A percentile compares a stretch with the other conserved stretches of the same genome.
phyloP scores from a whole-genome alignment of 2,113 vertebrate genomes.

The Aleadryas rufinucha region DNA sequence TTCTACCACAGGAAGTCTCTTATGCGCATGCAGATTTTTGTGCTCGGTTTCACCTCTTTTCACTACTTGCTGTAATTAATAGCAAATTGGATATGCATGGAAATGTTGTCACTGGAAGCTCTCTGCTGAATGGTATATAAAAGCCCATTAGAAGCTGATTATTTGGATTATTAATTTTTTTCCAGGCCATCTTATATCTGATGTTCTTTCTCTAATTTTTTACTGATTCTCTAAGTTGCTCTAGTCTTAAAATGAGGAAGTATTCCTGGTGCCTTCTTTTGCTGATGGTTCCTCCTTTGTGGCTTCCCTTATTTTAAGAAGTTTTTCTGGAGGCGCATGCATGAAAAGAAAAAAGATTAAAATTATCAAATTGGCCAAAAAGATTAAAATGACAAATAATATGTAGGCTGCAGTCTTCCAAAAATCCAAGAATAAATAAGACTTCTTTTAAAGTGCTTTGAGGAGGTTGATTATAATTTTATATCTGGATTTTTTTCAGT shows the following conservation, averaged over 20 bases:
- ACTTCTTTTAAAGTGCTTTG: conserved; percentile 54
- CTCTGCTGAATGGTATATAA: neutral
- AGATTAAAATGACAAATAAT: conserved; percentile 68
- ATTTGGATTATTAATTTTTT: neutral
- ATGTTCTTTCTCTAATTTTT: neutral
- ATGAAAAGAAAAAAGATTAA: conserved; percentile 46
- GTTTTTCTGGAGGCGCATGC: neutral
- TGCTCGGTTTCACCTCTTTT: neutral
- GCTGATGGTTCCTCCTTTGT: neutral
- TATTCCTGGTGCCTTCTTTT: neutral
- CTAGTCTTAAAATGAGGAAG: neutral
- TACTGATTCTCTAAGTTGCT: neutral
- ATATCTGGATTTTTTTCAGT: conserved; percentile 17
- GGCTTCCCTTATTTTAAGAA: neutral
- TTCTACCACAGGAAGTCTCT: neutral
- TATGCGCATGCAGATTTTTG: fast-evolving
- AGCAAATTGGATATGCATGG: neutral
- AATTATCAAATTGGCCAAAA: conserved; percentile 56
- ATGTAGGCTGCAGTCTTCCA: conserved; percentile 57
- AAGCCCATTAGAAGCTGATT: neutral
- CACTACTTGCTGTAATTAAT: neutral
- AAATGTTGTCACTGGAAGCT: neutral
- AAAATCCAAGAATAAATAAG: conserved; percentile 66
- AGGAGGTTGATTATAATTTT: conserved; percentile 58
- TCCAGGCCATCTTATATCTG: neutral